These are phyloP conservation scores for Seira ritae DNA, from an alignment of 2,888 invertebrate genomes.

Conservation along the genomic window DNA sequence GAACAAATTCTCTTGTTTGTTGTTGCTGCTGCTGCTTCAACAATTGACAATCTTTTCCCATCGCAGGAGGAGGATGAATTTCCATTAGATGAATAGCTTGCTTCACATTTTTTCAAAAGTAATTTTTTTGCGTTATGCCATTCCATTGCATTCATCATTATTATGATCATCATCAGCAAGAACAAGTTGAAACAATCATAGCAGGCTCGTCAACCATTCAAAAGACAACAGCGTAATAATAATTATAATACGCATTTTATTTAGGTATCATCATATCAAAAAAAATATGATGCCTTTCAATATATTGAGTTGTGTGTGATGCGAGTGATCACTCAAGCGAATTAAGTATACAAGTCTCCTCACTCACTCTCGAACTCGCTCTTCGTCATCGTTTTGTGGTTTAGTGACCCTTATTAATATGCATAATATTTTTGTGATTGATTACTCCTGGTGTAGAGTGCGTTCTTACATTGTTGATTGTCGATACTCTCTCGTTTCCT, in stretches of 20 bases:
- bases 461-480: neutral
- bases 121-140: neutral
- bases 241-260: constrained; percentile 23
- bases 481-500: constrained; percentile 10
- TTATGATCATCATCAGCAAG: constrained; percentile 43
- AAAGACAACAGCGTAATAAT: constrained; percentile 18
- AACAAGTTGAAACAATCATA: constrained; percentile 31
- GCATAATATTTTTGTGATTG: constrained; percentile 66
- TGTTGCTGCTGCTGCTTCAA: constrained; percentile 27
- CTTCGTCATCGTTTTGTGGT: constrained; percentile 48
- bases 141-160: constrained; percentile 17
- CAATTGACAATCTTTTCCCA: constrained; percentile 60
- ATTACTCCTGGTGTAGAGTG: constrained; percentile 35
- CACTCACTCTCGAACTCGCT: constrained; percentile 11
- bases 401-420: constrained; percentile 68
- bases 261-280: constrained; percentile 1
- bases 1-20: constrained; percentile 22
- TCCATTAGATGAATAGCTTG: constrained; percentile 4
- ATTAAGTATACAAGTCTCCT: neutral
- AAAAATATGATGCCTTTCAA: neutral
- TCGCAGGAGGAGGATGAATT: neutral
- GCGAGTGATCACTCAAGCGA: constrained; percentile 8
- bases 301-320: constrained; percentile 5
- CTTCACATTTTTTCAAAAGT: constrained; percentile 2
- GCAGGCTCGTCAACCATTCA: constrained; percentile 45